Evolutionary conservation across 2,797 vertebrate species (phyloP), one percentile per base, ranked within the genome.

Genomic region (Dallia pectoralis): DNA sequence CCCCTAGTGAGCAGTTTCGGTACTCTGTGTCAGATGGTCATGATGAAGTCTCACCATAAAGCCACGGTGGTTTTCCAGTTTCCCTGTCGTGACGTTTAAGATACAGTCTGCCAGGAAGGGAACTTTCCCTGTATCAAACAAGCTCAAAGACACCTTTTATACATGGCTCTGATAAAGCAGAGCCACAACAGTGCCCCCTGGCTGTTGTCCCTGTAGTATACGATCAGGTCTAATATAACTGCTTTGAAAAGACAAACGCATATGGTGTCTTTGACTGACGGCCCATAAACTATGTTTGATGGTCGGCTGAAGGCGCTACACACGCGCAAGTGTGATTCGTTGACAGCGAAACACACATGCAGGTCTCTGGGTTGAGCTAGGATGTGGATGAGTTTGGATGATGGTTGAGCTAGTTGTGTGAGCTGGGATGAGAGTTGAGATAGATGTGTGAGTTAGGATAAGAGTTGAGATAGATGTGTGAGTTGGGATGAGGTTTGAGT

Each of bases 221-320:
- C 69, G 51, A 61, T 15, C 82, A 86, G 89, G 84, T 77, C 86
- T 90, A 88, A 91, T 91, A 90, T 82, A 89, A 61, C 70, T 48
- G 77, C 73, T 79, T 70, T 70, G 70, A 81, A 85, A 88, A 86
- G 85, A 90, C 82, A 86, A 91, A 89, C 87, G 81, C 80, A 69
- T 81, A 71, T 85, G 85, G 82, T 11, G 84, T 88, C 79, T 89
- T 85, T 89, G 86, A 89, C 77, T 86, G 86, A 90, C 87, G 65
- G 87, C 81, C 81, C 87, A 83, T 88, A 85, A 89, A 87, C 75
- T 32, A 47, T 83, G 73, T 73, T 66, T 81, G 75, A 86, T 86
- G 81, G 81, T 70, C 83, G n/a, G 51, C 12, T 53, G 51, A 53
- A 9, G 51, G 51, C n/a, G 19, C 9, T 53, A 9, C n/a, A 8